Evolutionary conservation across 2,888 invertebrate species (phyloP), one percentile per base, ranked within the genome.

Genomic region (Patella ulyssiponensis): DNA sequence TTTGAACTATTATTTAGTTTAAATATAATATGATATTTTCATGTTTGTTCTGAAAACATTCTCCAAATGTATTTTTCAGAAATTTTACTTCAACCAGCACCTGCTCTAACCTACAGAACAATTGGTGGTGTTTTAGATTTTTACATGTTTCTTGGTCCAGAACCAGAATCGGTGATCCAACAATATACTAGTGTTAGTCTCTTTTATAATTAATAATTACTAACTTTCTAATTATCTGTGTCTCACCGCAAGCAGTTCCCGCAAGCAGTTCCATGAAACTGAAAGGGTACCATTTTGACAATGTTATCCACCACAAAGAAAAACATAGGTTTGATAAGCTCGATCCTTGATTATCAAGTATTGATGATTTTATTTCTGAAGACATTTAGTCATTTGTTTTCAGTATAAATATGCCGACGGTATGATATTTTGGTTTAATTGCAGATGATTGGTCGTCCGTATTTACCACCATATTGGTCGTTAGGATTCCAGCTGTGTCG

Each of bases 401-500:
- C 33, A 33, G 5, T 33, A 33, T 33, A 5, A 33, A 33, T 5
- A 44, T 44, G 1, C 44, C 0, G 44, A 44, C 44, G 1, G 1
- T 3, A 44, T 44, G 9, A 44, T 44, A 44, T 44, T 64, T 70
- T 77, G 74, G 77, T 27, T 74, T 64, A 71, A 33, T 58, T 78
- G 12, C 76, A 90, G 88, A 78, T 86, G 1, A 93, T 97, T 14
- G 96, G 96, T 0, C 92, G 94, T 77, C 96, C 97, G 0, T 94
- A 94, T 88, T 93, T 97, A 93, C 97, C 97, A 0, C 96, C 97
- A 0, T 96, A 95, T 90, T 97, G 97, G 97, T 93, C 95, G 0
- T 93, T 97, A 0, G 97, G 97, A 1, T 97, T 96, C 91, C 97
- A 97, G 92, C 92, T 97, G 51, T 96, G 96, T 93, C 94, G 94